Conservation (phyloP, 2,113 vertebrate species). For the Ciconia maguari region DNA sequence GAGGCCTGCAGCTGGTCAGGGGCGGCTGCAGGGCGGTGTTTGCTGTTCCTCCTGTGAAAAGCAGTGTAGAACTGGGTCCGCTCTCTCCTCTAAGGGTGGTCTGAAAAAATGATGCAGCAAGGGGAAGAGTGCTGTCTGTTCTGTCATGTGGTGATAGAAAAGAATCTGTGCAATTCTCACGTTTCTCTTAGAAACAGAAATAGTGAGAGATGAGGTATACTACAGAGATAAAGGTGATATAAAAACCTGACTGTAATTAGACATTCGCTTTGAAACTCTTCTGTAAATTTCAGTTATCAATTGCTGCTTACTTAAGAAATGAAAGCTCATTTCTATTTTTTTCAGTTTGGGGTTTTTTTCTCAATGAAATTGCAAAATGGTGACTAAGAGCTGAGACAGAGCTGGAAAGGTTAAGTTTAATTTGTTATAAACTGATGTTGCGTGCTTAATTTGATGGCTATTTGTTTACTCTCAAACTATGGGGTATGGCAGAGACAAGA, state of each 20-base stretch:
- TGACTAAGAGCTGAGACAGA: background rate
- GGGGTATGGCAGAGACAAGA: background rate
- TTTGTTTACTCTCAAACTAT: background rate
- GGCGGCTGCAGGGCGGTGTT: background rate
- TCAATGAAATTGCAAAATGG: background rate
- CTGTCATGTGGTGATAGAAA: background rate
- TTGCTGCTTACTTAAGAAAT: background rate
- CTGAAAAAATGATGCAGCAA: background rate
- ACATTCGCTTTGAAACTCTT: background rate
- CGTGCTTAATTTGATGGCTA: background rate
- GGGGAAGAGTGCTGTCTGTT: background rate
- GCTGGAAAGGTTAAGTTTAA: background rate
- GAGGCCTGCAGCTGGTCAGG: background rate
- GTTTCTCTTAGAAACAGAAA: background rate
- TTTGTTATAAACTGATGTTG: background rate
- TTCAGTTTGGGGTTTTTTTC: background rate
- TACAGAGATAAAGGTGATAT: background rate
- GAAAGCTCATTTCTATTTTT: background rate
- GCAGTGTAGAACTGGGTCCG: background rate
- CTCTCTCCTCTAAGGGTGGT: background rate
- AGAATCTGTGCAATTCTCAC: background rate
- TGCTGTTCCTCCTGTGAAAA: background rate
- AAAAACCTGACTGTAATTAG: background rate
- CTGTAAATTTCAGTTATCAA: background rate
- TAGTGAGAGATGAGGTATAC: background rate